phyloP scores from a whole-genome alignment of 1,140 invertebrate genomes.

The Cotesia glomerata region DNA sequence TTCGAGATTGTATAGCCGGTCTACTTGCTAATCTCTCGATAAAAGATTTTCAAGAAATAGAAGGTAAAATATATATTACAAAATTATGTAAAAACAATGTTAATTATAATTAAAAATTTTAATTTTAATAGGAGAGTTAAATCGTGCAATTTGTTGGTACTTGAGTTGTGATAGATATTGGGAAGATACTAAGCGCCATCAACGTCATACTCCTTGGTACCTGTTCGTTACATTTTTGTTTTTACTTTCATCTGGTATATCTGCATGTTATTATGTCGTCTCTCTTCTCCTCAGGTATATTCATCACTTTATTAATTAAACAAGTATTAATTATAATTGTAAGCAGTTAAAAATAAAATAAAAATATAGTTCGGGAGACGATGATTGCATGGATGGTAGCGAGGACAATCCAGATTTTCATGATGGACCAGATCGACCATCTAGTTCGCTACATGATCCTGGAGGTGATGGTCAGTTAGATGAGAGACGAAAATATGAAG shows the following conservation, averaged over 20 bases:
- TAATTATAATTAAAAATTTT: conserved; percentile 19
- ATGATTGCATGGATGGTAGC: conserved; percentile 53
- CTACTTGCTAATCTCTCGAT: conserved; percentile 78
- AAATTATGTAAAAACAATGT: conserved; percentile 5
- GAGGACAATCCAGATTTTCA: conserved; percentile 53
- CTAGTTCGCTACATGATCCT: conserved; percentile 56
- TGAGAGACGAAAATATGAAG: conserved; percentile 61
- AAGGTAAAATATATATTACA: conserved; percentile 68
- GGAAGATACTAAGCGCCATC: conserved; percentile 80
- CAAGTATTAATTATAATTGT: background rate
- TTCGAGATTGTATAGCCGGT: conserved; percentile 78
- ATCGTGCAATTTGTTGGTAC: conserved; percentile 88
- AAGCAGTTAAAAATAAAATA: background rate
- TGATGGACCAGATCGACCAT: conserved; percentile 41
- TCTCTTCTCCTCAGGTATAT: conserved; percentile 86
- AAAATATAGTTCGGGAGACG: conserved; percentile 47
- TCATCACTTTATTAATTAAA: conserved; percentile 19
- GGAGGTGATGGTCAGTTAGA: conserved; percentile 54
- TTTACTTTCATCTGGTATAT: conserved; percentile 79
- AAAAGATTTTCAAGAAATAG: conserved; percentile 83
- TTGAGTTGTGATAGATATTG: conserved; percentile 90
- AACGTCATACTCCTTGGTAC: conserved; percentile 81
- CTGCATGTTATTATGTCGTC: conserved; percentile 88
- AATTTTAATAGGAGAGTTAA: conserved; percentile 74
- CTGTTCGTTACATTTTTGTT: conserved; percentile 76